Base-by-base conservation (phyloP, 2,888 invertebrate genomes). In the Allophyes oxyacanthae region DNA sequence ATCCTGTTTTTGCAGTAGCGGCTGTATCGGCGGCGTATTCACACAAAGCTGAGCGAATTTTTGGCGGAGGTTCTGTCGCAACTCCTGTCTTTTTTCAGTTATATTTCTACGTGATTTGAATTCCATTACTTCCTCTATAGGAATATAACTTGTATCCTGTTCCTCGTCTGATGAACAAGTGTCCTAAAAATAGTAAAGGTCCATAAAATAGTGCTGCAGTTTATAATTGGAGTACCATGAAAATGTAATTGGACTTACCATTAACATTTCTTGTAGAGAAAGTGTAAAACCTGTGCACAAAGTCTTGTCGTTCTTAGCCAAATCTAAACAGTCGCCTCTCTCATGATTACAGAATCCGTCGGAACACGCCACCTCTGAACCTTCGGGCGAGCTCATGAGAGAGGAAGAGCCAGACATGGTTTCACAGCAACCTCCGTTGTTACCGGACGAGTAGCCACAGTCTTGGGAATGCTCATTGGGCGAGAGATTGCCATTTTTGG, bases 371-470 rank as follows among this genome's bases (percentile, higher is more conserved):
- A 98, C 96, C 83, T 98, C 98, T 0, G 98, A 98, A 28, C 98
- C 98, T 82, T 98, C 98, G 0, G 98, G 97, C 3, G 98, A 97
- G 84, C 97, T 98, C 73, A 96, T 96, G 60, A 97, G 94, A 72
- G 98, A 98, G 15, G 97, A 97, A 46, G 96, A 96, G 37, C 96
- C 94, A 6, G 95, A 95, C 57, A 95, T 95, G 32, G 95, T 96
- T 72, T 95, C 95, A 79, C 95, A 96, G 84, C 95, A 95, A 44
- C 96, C 96, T 54, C 96, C 96, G 81, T 97, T 97, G 72, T 96
- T 96, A 64, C 97, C 98, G 9, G 98, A 98, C 14, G 97, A 97
- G 86, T 98, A 98, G 36, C 98, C 98, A 79, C 97, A 97, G 90
- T 98, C 98, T 85, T 96, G 96, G 37, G 96, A 96, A 82, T 96